A percentile compares a stretch with the other conserved stretches of the same genome.
These are phyloP conservation scores for Burhinus bistriatus DNA, from an alignment of 2,113 vertebrate genomes.

Conservation along the genomic window DNA sequence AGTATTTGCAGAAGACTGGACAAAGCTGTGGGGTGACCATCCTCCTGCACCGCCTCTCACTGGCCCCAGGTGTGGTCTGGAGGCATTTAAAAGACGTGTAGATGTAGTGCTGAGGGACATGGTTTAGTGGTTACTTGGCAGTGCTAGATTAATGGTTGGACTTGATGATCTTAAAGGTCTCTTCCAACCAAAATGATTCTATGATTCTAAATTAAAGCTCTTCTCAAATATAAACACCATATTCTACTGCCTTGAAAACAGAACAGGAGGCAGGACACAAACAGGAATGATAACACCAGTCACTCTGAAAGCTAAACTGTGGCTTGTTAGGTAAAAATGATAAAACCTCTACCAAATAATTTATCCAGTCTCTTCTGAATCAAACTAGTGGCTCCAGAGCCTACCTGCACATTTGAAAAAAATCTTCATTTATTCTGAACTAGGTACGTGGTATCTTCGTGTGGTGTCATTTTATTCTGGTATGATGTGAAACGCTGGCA, in stretches of 20 bases:
- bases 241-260: neutral
- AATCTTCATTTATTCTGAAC: neutral
- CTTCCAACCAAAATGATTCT: neutral
- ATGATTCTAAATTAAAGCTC: neutral
- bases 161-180: neutral
- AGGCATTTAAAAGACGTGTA: neutral
- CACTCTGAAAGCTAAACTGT: neutral
- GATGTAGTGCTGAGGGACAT: neutral
- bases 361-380: neutral
- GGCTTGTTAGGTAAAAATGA: neutral
- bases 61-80: neutral
- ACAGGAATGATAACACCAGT: neutral
- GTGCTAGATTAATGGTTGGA: neutral
- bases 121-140: neutral
- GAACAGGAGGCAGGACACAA: neutral
- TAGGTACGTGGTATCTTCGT: neutral
- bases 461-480: neutral
- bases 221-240: neutral
- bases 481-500: neutral
- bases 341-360: neutral
- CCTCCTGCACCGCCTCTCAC: neutral
- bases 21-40: neutral
- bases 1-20: neutral
- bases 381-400: neutral
- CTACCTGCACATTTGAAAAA: neutral